Evolutionary conservation across 92 coral and sea anemone species (phyloP).

Genomic region (Bergia sp.): DNA sequence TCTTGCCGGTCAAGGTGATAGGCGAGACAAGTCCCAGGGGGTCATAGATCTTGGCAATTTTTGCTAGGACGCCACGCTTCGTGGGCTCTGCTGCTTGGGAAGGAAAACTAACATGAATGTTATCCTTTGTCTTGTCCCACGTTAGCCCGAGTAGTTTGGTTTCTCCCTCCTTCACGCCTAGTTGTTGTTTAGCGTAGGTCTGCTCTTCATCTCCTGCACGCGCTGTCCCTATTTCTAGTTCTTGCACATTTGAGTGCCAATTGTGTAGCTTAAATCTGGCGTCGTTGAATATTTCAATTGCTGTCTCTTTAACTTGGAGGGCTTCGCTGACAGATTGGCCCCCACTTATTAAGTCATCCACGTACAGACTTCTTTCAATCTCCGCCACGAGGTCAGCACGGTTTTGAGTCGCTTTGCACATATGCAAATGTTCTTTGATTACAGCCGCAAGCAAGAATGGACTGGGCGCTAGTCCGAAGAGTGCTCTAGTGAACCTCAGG

Average conservation of each 20-base stretch:
- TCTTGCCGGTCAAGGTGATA: neutral
- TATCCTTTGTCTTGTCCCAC: constrained; percentile 42
- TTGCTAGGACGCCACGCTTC: constrained; percentile 53
- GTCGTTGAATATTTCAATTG: neutral
- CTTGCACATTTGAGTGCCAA: constrained; percentile 40
- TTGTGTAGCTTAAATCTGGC: neutral
- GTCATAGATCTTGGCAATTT: constrained; percentile 56
- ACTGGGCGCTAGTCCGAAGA: neutral
- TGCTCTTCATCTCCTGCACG: neutral
- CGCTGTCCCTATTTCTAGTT: neutral
- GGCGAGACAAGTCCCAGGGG: constrained; percentile 60
- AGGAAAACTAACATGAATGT: constrained; percentile 46
- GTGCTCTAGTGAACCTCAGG: neutral
- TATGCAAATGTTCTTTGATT: constrained; percentile 23
- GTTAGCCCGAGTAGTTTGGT: constrained; percentile 42
- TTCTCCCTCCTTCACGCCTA: constrained; percentile 22
- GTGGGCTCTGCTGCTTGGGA: constrained; percentile 34
- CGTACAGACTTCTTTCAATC: neutral
- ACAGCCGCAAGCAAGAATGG: constrained; percentile 36
- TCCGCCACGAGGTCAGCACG: neutral
- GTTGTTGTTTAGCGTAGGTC: neutral
- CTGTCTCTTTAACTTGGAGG: neutral
- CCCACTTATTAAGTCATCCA: neutral
- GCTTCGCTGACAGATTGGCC: neutral
- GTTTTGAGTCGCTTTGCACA: neutral